These are phyloP conservation scores for Coturnix japonica DNA, from an alignment of 2,113 vertebrate genomes.

Conservation along the genomic window DNA sequence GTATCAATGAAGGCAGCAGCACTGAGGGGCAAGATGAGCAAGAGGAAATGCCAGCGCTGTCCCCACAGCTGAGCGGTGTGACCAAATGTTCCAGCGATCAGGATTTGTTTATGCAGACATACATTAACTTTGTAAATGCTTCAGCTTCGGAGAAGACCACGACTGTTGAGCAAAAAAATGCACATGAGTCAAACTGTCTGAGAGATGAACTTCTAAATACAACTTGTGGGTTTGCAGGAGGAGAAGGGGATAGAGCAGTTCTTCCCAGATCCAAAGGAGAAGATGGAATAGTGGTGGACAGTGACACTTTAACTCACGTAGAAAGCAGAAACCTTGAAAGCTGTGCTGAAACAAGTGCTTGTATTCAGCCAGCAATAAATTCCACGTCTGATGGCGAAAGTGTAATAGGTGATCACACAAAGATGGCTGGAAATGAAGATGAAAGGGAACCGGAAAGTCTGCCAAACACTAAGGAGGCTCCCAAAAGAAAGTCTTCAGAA, in stretches of 20 bases:
- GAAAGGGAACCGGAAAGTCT: not conserved
- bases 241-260: not conserved
- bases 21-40: not conserved
- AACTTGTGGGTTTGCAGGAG: not conserved
- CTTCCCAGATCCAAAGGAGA: not conserved
- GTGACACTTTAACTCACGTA: not conserved
- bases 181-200: not conserved
- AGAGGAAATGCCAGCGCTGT: conserved; percentile 74
- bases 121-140: conserved; percentile 63
- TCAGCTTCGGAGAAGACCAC: not conserved
- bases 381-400: not conserved
- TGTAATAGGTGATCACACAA: accelerated
- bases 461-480: conserved; percentile 10
- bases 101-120: conserved; percentile 42
- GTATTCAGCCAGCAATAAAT: not conserved
- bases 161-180: not conserved
- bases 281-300: not conserved
- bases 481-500: conserved; percentile 69
- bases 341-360: not conserved
- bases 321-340: not conserved
- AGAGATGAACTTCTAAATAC: not conserved
- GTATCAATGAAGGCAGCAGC: not conserved
- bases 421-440: not conserved
- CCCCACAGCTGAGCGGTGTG: conserved; percentile 44
- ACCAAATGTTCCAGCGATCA: conserved; percentile 11